Evolutionary conservation across 2,888 invertebrate species (phyloP), one percentile per base, ranked within the genome.

Genomic region (Dusona sp.): DNA sequence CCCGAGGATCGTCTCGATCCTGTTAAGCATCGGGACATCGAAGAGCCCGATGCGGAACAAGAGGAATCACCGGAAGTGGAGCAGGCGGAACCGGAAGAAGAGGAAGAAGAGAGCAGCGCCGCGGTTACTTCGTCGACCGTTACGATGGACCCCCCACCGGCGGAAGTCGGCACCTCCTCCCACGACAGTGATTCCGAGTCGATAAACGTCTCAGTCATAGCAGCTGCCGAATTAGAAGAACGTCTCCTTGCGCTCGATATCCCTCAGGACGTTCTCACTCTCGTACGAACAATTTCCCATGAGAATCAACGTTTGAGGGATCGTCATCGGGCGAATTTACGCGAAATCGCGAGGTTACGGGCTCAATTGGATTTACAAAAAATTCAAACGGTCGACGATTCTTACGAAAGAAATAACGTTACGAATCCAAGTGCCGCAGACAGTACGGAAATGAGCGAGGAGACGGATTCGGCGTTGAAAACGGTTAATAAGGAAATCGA

Each of bases 91-190:
- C 48, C 29, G 38, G 70, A 82, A 42, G 80, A 78, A 2, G 92
- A 92, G 57, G 92, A 91, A 29, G 93, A 93, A 77, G 93, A 93
- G 68, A 90, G 92, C 68, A 93, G 91, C 78, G 90, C 93, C 22
- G 93, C 93, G 0, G 93, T 94, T 8, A 94, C 93, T 16, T 94
- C 94, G 42, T 94, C 94, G 13, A 93, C 94, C 1, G 92, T 93
- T 25, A 92, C 89, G 77, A 89, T 91, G 82, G 93, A 92, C 64
- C 88, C 89, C 74, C 87, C 90, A 29, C 83, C 89, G 1, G 80
- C 83, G n/a, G 91, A 91, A 65, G 88, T 89, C n/a, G 91, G 90
- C 11, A 91, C 92, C 16, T 92, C 91, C 11, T 91, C 91, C 3
- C 84, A 90, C 7, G 90, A 89, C 70, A 90, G 90, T 68, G 92